phyloP scores from a whole-genome alignment of 2,113 vertebrate species.

The Gallinago media region DNA sequence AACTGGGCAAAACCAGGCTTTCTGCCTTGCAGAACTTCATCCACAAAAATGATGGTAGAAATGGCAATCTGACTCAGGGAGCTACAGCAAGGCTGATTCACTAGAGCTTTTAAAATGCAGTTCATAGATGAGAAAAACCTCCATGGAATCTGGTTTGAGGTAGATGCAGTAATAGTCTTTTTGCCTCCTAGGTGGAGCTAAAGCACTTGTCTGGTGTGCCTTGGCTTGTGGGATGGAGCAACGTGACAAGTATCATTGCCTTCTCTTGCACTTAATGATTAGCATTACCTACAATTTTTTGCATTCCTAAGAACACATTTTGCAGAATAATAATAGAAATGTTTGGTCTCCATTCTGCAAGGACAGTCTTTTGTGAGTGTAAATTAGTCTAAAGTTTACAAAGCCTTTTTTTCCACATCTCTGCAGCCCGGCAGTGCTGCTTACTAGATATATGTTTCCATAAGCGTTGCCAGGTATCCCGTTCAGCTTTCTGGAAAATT shows the following conservation, averaged over 20 bases:
- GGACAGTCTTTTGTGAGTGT: background rate
- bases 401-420: no score
- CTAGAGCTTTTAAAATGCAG: background rate
- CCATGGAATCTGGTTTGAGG: background rate
- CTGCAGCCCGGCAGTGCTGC: no score
- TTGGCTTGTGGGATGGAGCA: background rate
- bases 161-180: constrained; percentile 10
- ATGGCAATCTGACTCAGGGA: background rate
- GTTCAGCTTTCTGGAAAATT: no score
- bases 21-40: background rate
- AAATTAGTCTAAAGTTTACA: no score
- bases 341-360: background rate
- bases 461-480: no score
- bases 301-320: background rate
- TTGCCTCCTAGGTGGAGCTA: constrained; percentile 68
- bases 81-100: background rate
- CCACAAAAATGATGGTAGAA: background rate
- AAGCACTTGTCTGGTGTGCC: constrained; percentile 31
- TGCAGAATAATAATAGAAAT: background rate
- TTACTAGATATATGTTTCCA: no score
- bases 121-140: background rate
- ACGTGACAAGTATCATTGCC: background rate
- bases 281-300: background rate
- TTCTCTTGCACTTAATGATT: background rate
- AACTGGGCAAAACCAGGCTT: background rate